A percentile compares a stretch with the other conserved stretches of the same genome.
Conservation (phyloP, 2,888 invertebrate genomes). For the Heliconius aoede region DNA sequence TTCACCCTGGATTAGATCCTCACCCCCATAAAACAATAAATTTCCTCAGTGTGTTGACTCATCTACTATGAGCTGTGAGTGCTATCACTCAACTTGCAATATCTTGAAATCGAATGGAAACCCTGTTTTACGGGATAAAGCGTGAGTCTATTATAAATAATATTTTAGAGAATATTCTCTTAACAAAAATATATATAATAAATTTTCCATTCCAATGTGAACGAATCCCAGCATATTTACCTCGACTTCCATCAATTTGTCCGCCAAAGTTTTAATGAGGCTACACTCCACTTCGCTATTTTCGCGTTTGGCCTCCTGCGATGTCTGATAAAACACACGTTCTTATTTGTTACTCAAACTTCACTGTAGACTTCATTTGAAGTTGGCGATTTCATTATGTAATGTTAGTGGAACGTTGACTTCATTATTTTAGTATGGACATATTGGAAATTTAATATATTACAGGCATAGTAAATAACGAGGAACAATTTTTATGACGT, state of each 20-base stretch:
- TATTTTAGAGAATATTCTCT: not conserved
- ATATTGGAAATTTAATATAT: not conserved
- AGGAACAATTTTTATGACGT: not conserved
- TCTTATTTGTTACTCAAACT: constrained; percentile 18
- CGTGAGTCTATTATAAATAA: not conserved
- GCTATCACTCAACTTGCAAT: too few species aligned
- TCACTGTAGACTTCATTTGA: constrained; percentile 23
- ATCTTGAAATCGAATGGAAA: too few species aligned
- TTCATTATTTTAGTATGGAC: not conserved
- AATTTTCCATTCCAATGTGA: constrained; percentile 3
- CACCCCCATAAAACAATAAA: too few species aligned
- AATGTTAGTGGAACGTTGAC: not conserved
- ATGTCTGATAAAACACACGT: constrained; percentile 25
- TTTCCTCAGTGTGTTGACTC: too few species aligned
- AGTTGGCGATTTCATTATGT: constrained; percentile 13
- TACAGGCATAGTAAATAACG: not conserved
- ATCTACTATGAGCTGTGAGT: too few species aligned
- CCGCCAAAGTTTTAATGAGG: constrained; percentile 54
- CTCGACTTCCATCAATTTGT: constrained; percentile 51
- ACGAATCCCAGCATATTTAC: constrained; percentile 14
- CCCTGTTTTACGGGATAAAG: too few species aligned
- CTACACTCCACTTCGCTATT: constrained; percentile 19
- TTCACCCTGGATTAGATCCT: too few species aligned
- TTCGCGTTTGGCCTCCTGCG: constrained; percentile 19
- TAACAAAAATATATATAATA: not conserved